Conservation (phyloP, 2,113 vertebrate species). For the Hipposideros armiger region DNA sequence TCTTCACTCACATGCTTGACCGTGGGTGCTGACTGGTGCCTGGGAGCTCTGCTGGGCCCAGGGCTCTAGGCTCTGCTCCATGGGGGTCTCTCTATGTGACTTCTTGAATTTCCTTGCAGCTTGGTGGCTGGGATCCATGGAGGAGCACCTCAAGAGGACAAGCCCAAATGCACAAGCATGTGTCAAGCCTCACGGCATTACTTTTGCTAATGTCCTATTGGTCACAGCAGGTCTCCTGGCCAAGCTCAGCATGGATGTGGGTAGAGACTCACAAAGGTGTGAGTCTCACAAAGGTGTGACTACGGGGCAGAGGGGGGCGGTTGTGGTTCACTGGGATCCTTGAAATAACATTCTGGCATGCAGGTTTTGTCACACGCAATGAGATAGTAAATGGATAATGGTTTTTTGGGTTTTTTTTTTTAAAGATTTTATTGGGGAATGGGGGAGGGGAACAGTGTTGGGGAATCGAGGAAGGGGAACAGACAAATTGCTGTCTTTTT, state of each 20-base stretch:
- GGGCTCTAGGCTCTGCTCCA: not conserved
- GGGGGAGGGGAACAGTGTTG: too few relatives aligned
- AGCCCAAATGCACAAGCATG: not conserved
- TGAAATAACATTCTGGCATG: not conserved
- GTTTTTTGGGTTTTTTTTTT: not conserved
- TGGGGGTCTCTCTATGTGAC: accelerated
- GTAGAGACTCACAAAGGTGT: not conserved
- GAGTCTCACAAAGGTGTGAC: not conserved
- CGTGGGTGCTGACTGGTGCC: not conserved
- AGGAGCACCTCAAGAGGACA: not conserved
- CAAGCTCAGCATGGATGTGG: not conserved
- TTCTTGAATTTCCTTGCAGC: not conserved
- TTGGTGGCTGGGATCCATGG: not conserved
- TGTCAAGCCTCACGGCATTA: not conserved
- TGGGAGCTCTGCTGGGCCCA: not conserved
- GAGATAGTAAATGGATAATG: not conserved
- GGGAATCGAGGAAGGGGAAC: too few relatives aligned
- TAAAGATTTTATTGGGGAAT: too few relatives aligned
- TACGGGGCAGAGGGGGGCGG: not conserved
- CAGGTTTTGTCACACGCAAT: not conserved
- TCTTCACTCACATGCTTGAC: not conserved
- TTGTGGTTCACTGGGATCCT: not conserved
- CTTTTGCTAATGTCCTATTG: not conserved
- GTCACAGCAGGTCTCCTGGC: not conserved
- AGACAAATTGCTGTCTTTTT: too few relatives aligned